phyloP scores from a whole-genome alignment of 2,797 vertebrate species.

The Tadarida brasiliensis region DNA sequence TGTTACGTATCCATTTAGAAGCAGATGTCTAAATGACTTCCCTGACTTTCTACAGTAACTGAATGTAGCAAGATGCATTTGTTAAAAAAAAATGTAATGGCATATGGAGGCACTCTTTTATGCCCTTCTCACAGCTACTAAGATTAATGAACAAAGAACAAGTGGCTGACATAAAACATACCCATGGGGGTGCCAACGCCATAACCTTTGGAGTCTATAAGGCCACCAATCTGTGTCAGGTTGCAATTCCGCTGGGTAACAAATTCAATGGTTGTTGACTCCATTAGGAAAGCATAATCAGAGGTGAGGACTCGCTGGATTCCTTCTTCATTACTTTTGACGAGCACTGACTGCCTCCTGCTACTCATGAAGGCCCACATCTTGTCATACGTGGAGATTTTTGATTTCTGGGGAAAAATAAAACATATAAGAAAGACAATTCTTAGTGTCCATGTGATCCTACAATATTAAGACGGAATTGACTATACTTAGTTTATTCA shows the following conservation, averaged over 20 bases:
- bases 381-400: conserved; percentile 99
- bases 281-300: conserved; percentile 99
- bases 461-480: background rate
- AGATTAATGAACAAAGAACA: conserved; percentile 81
- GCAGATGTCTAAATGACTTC: background rate
- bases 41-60: background rate
- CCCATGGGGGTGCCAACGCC: conserved; percentile 99
- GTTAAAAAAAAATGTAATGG: background rate
- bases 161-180: conserved; percentile 87
- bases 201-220: conserved; percentile 98
- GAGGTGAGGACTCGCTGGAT: conserved; percentile 98
- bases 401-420: conserved; percentile 94
- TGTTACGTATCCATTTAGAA: background rate
- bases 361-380: conserved; percentile 99
- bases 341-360: conserved; percentile 96
- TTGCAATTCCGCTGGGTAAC: conserved; percentile 98
- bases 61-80: background rate
- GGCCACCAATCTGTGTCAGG: conserved; percentile 98
- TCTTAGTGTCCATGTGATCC: background rate
- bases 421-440: conserved; percentile 37
- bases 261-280: conserved; percentile 98
- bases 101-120: background rate
- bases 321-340: conserved; percentile 97
- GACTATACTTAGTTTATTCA: background rate
- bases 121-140: background rate